A percentile compares a stretch with the other conserved stretches of the same genome.
These are phyloP conservation scores for Agrypnia vestita DNA, from an alignment of 1,140 invertebrate species.

Conservation along the genomic window DNA sequence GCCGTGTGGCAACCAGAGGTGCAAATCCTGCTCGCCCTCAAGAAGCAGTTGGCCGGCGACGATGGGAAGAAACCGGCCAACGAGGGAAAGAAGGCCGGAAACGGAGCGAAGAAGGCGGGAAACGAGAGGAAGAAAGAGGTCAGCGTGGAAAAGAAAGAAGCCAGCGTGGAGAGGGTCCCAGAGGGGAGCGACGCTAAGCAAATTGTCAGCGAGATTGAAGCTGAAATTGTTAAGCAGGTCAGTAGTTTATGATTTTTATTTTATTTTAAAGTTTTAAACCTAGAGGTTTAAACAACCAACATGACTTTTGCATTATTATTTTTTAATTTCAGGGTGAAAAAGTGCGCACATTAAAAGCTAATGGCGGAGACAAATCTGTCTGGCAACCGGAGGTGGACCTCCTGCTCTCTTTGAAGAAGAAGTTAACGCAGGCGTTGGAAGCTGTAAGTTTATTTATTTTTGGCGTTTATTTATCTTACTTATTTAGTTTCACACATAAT, in stretches of 20 bases:
- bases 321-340: conserved; percentile 79
- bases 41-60: conserved; percentile 76
- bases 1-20: conserved; percentile 82
- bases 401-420: conserved; percentile 83
- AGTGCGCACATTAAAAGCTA: conserved; percentile 82
- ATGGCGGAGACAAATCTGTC: conserved; percentile 80
- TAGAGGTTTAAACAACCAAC: no score
- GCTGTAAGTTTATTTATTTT: conserved; percentile 34
- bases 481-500: no score
- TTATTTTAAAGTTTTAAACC: no score
- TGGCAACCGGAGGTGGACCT: conserved; percentile 83
- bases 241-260: conserved; percentile 11
- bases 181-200: conserved; percentile 34
- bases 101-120: neutral
- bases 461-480: no score
- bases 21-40: conserved; percentile 79
- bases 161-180: neutral
- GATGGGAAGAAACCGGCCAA: conserved; percentile 43
- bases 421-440: conserved; percentile 69
- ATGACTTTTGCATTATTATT: no score
- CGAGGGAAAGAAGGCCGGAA: no score
- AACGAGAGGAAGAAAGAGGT: no score
- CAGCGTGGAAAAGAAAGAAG: conserved; percentile 2
- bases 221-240: conserved; percentile 70
- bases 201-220: conserved; percentile 64